A percentile compares a stretch with the other conserved stretches of the same genome.
phyloP scores from a whole-genome alignment of 2,113 vertebrate genomes.

The Cyrtonyx montezumae region DNA sequence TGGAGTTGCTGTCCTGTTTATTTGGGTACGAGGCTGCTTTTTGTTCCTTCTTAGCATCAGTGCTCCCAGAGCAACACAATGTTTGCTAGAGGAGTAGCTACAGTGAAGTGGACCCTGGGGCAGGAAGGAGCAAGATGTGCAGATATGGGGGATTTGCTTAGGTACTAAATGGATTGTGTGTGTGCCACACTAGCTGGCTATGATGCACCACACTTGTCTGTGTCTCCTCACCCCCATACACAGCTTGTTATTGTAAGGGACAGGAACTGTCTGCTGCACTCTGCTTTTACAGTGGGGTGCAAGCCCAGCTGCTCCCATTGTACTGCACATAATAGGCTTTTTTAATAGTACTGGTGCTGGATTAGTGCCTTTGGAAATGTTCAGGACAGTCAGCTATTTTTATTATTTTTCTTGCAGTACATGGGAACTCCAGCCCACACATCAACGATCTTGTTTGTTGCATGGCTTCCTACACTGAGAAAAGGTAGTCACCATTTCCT shows the following conservation, averaged over 20 bases:
- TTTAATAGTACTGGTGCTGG: not conserved
- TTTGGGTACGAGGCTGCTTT: not conserved
- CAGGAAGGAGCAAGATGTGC: not conserved
- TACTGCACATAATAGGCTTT: not conserved
- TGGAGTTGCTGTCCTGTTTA: not conserved
- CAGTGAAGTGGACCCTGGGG: not conserved
- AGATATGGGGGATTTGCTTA: not conserved
- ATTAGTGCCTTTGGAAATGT: not conserved
- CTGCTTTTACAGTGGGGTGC: not conserved
- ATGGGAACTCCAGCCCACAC: not conserved
- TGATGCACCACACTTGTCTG: not conserved
- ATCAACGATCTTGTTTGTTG: not conserved
- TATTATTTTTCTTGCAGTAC: not conserved
- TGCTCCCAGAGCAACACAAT: not conserved
- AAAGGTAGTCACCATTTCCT: not conserved
- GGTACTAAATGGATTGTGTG: not conserved
- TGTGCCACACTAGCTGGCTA: not conserved
- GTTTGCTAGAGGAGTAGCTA: not conserved
- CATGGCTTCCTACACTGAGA: not conserved
- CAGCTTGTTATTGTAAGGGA: not conserved
- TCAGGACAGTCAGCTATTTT: not conserved
- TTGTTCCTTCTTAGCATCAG: not conserved
- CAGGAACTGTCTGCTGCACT: not conserved
- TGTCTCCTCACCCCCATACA: accelerated
- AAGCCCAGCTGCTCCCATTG: not conserved